phyloP scores from a whole-genome alignment of 2,888 invertebrate genomes.

The Drosophila cracens region DNA sequence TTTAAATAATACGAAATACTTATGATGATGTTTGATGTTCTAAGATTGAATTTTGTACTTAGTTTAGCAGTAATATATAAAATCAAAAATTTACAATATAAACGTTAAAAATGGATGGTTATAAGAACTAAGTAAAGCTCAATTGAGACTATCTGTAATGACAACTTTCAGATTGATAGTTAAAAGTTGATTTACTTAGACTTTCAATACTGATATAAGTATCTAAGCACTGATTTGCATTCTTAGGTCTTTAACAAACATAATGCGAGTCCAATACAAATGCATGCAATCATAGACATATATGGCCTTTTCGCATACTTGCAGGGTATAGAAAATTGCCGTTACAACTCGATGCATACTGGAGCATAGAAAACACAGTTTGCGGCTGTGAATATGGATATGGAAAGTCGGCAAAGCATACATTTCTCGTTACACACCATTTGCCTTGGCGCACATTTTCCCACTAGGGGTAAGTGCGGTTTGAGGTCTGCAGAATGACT shows the following conservation, averaged over 20 bases:
- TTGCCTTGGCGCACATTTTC: constrained; percentile 37
- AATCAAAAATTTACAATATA: background rate
- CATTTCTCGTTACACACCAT: constrained; percentile 55
- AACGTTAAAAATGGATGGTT: background rate
- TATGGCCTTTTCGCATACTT: background rate
- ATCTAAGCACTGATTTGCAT: background rate
- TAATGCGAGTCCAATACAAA: background rate
- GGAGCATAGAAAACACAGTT: background rate
- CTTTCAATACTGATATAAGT: too few relatives aligned
- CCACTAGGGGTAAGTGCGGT: background rate
- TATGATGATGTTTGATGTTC: too few relatives aligned
- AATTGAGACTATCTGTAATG: background rate
- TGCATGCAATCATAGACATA: background rate
- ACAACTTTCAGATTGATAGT: too few relatives aligned
- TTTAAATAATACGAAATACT: background rate
- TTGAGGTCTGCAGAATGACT: constrained; percentile 3
- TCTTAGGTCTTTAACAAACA: background rate
- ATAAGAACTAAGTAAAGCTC: background rate
- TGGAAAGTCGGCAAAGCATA: constrained; percentile 49
- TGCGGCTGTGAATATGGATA: constrained; percentile 15
- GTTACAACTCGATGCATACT: constrained; percentile 44
- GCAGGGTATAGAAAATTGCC: constrained; percentile 28
- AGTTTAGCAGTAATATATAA: background rate
- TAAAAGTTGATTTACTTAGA: too few relatives aligned
- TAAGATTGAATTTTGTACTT: background rate